Percentiles rank a stretch among this genome's conserved stretches.
phyloP scores from a whole-genome alignment of 2,797 vertebrate genomes.

The Mionectes olivaceus region DNA sequence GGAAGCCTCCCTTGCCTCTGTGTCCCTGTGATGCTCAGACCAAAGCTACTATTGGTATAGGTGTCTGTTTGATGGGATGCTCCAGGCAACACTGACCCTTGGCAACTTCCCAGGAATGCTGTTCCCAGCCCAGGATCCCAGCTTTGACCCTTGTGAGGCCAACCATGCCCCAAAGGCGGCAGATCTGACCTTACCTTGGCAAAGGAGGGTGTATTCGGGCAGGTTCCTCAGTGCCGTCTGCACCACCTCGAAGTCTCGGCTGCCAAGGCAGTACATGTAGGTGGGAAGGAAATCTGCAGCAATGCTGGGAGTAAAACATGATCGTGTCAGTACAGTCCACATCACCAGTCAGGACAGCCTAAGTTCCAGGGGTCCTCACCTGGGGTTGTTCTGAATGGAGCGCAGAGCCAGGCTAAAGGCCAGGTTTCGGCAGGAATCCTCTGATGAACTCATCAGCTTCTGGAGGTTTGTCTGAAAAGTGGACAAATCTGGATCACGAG shows the following conservation, averaged over 20 bases:
- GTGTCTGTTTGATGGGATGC: not conserved
- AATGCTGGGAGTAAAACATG: constrained; percentile 76
- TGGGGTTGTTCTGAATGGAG: constrained; percentile 94
- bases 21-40: not conserved
- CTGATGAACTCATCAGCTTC: constrained; percentile 92
- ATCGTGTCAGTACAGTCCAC: not conserved
- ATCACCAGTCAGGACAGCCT: not conserved
- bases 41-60: not conserved
- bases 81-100: not conserved
- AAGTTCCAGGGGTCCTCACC: constrained; percentile 76
- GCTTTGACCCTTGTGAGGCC: not conserved
- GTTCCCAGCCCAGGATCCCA: not conserved
- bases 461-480: constrained; percentile 89
- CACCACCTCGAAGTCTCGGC: constrained; percentile 93
- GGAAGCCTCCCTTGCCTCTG: not conserved
- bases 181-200: constrained; percentile 84
- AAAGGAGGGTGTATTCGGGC: constrained; percentile 95
- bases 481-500: not conserved
- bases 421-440: constrained; percentile 93
- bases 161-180: not conserved
- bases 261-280: constrained; percentile 97
- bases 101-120: not conserved
- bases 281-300: constrained; percentile 95
- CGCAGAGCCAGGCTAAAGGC: constrained; percentile 94
- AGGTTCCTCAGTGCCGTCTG: constrained; percentile 95